Conservation (phyloP, 2,888 invertebrate species). For the Dioctria rufipes region DNA sequence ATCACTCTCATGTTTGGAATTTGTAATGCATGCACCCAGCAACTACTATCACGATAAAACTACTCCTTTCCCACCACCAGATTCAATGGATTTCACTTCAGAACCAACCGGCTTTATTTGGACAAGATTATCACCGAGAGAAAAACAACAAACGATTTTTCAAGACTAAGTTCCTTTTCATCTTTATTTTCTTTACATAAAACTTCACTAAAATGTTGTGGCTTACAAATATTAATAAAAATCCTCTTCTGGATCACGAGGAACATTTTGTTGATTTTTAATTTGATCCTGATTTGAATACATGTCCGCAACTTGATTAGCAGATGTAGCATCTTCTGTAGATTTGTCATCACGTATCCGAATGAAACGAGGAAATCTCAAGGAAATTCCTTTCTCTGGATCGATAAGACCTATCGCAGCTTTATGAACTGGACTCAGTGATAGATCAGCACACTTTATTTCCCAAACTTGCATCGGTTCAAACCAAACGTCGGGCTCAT, state of each 20-base stretch:
- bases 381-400: conserved; percentile 91
- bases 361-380: conserved; percentile 94
- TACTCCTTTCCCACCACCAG: conserved; percentile 81
- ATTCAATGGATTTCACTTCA: conserved; percentile 71
- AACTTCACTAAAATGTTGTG: conserved; percentile 15
- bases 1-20: conserved; percentile 89
- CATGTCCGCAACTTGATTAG: conserved; percentile 91
- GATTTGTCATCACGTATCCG: conserved; percentile 92
- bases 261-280: conserved; percentile 75
- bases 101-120: conserved; percentile 77
- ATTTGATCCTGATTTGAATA: conserved; percentile 95
- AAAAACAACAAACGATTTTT: conserved; percentile 55
- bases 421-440: conserved; percentile 93
- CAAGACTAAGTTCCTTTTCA: conserved; percentile 43
- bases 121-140: conserved; percentile 74
- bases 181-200: not conserved
- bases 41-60: conserved; percentile 87
- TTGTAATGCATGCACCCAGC: conserved; percentile 94
- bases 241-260: conserved; percentile 66
- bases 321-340: conserved; percentile 92
- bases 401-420: conserved; percentile 92
- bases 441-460: conserved; percentile 97
- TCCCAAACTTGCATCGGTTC: conserved; percentile 93
- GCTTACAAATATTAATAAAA: conserved; percentile 65
- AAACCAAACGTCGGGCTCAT: conserved; percentile 92